A percentile compares a stretch with the other conserved stretches of the same genome.
phyloP scores from a whole-genome alignment of 1,140 invertebrate genomes.

The Microplitis demolitor region DNA sequence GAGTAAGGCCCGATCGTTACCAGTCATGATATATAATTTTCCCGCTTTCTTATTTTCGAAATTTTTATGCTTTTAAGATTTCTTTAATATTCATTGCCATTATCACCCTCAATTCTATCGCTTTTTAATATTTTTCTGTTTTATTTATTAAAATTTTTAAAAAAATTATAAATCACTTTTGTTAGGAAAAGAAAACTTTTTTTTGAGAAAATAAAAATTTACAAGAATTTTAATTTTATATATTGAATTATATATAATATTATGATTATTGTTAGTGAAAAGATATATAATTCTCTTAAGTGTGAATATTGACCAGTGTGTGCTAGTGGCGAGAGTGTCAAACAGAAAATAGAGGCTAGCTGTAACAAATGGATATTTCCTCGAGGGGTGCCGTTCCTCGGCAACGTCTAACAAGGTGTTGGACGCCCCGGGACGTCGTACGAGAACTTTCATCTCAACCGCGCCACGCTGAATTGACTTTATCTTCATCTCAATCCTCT shows the following conservation, averaged over 20 bases:
- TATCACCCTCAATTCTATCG: background rate
- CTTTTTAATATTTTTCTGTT: background rate
- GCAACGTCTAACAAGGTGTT: slow-evolving; percentile 58
- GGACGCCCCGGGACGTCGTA: slow-evolving; percentile 48
- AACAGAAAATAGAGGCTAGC: slow-evolving; percentile 37
- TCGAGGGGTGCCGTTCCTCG: slow-evolving; percentile 48
- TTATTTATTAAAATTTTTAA: no score
- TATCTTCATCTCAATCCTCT: slow-evolving; percentile 52
- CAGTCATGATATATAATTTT: background rate
- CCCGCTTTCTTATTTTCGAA: background rate
- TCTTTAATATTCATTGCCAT: background rate
- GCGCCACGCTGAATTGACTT: slow-evolving; percentile 48
- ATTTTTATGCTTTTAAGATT: background rate
- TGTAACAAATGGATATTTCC: slow-evolving; percentile 56
- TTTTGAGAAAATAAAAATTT: no score
- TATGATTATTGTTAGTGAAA: no score
- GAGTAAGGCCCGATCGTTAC: background rate
- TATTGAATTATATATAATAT: no score
- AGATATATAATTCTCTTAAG: no score
- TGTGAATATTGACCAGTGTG: background rate
- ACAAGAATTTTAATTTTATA: no score
- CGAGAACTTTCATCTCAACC: slow-evolving; percentile 52
- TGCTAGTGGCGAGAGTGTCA: slow-evolving; percentile 18
- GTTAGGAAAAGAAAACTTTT: no score
- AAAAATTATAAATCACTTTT: no score